Base-by-base conservation (phyloP, 2,113 vertebrate genomes). In the Rissa tridactyla region DNA sequence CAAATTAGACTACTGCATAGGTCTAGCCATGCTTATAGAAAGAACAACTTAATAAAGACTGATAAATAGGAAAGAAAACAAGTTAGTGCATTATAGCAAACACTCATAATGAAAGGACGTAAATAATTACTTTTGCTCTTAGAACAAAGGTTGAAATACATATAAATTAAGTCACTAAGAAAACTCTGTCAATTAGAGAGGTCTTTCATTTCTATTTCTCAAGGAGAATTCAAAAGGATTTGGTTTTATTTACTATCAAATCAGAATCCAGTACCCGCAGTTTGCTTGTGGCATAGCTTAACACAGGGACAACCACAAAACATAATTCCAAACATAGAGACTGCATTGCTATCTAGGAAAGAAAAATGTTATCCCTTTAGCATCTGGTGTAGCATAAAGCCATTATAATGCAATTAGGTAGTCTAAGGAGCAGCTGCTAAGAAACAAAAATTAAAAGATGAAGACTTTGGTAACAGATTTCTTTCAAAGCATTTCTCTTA, bases 351-450 rank as follows among this genome's bases (percentile, higher is more conserved):
- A 78, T 82, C 82, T 62, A 88, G 62, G 72, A 95, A 88, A 85
- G 88, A 92, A 95, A 96, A 97, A 88, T 81, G n/a, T 81, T 91
- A 93, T 51, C 29, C 44, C 85, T 91, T 79, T 84, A 96, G 94
- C 98, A 98, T 96, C 96, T 97, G 96, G 88, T 95, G 58, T 44
- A 96, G 91, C 71, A 94, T 79, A 97, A 95, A 98, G 75, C 86
- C 82, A 98, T 98, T 98, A 98, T 91, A 97, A 96, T 92, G 78
- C 68, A 97, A 97, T 98, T 97, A 98, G 83, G 42, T 57, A 96
- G 94, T 96, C 82, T 94, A 96, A 95, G 72, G 83, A 97, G 92
- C 88, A 98, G 94, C 93, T 97, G 96, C 94, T 98, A 97, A 96
- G 88, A 88, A 98, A 96, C 34, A 94, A 94, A 97, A 96, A 96